Evolutionary conservation across 2,113 vertebrate species (phyloP).

Genomic region (Nanorana parkeri): DNA sequence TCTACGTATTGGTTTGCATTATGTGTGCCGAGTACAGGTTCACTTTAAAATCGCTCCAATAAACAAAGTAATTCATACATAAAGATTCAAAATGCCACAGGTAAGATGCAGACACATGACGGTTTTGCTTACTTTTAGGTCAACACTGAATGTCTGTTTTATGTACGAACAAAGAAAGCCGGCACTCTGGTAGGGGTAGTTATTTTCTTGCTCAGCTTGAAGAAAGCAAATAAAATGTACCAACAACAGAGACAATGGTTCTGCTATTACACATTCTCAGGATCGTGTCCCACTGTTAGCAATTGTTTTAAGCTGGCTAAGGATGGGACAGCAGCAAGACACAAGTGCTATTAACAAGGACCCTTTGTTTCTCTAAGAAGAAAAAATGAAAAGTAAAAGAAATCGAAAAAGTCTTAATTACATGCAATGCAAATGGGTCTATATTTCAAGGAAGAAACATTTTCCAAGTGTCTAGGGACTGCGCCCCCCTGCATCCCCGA

Average conservation of each 20-base stretch:
- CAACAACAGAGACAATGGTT: conserved; percentile 70
- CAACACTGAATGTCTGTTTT: conserved; percentile 40
- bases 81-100: not conserved
- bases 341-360: conserved; percentile 56
- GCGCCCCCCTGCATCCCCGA: not conserved
- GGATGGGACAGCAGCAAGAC: conserved; percentile 69
- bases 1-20: too few species aligned
- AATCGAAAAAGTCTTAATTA: conserved; percentile 18
- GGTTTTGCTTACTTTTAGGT: conserved; percentile 45
- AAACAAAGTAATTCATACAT: too few species aligned
- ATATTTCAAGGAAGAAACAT: not conserved
- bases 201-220: conserved; percentile 77
- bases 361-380: conserved; percentile 35
- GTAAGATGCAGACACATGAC: not conserved
- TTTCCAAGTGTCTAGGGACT: not conserved
- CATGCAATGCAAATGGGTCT: conserved; percentile 20
- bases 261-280: conserved; percentile 72
- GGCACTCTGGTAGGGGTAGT: conserved; percentile 66
- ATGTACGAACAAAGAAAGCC: conserved; percentile 61
- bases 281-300: conserved; percentile 72
- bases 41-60: too few species aligned
- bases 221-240: conserved; percentile 68
- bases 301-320: conserved; percentile 73
- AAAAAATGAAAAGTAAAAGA: not conserved
- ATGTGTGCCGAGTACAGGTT: too few species aligned